Evolutionary conservation across 2,113 vertebrate genomes (phyloP), one percentile per base, ranked within the genome.

Genomic region (Pseudolaguvia tuberculata): DNA sequence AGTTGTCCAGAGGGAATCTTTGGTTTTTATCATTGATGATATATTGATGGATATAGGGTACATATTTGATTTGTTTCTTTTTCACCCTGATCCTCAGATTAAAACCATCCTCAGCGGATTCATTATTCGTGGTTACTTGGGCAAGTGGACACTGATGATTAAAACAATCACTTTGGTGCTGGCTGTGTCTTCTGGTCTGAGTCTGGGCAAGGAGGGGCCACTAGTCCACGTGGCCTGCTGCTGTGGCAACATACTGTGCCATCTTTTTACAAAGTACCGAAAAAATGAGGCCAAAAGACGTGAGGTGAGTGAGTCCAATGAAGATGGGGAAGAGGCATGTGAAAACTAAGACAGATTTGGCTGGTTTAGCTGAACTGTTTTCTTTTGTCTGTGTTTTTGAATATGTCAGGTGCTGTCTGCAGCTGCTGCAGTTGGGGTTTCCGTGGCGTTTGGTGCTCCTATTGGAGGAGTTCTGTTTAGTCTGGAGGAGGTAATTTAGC

Each of bases 41-140:
- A 9, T 31, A 35, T 17, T n/a, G n/a, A n/a, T n/a, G n/a, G n/a
- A n/a, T n/a, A n/a, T n/a, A n/a, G n/a, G n/a, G 20, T 20, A 6
- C 11, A 21, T 21, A 20, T 29, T 68, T 68, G 3, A 21, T 20
- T 1, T 21, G 20, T 1, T 65, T 29, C n/a, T 42, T 10, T 63
- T 10, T 63, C 20, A 35, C 8, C 71, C 51, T 77, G 14, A 4
- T 48, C 14, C 15, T 50, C 31, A 94, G 93, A 95, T 95, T 85
- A 95, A 95, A 86, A 95, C 93, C 73, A 95, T 95, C 81, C 87
- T 95, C 86, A 94, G 93, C 76, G 93, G 93, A 75, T 95, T 95
- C 85, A 94, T 95, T 87, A 95, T 95, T 83, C 89, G 93, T 56
- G 93, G 93, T 80, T 95, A 94, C 86, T 87, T 95, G 85, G 93